Evolutionary conservation across 2,113 vertebrate species (phyloP), one percentile per base, ranked within the genome.

Genomic region (Saimiri boliviensis): DNA sequence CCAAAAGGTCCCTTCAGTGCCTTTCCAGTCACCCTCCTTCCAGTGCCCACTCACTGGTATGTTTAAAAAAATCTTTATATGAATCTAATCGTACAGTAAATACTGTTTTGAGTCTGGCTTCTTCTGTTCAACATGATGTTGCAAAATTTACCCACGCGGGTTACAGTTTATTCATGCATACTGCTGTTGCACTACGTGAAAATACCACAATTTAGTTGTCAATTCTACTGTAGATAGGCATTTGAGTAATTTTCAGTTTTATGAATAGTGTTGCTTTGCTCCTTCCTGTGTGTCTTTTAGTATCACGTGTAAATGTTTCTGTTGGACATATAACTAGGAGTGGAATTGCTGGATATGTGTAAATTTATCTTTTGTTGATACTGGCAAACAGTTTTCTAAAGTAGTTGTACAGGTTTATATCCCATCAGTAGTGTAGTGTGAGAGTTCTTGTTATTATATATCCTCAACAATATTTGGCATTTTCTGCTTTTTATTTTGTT

Each of bases 281-380:
- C 40, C 68, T 70, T 8, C 25, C 47, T 77, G 19, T 54, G 6
- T 42, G 13, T 79, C 70, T 76, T 93, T 66, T 93, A 58, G n/a
- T 71, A 49, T 70, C 19, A 52, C 68, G 56, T 12, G 25, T 70
- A 42, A 40, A 83, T 88, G 42, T 86, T 86, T 92, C 76, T 92
- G 14, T 77, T 84, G 35, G 19, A 20, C 76, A 11, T 89, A 20
- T 56, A 93, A 70, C 70, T 79, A 63, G 76, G 70, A 80, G 20
- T 71, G 12, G 27, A 70, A 79, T 89, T 93, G 86, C 27, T 32
- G 21, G 68, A 21, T 52, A 58, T 49, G 27, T 86, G 70, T 49
- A 37, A 77, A 74, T 94, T 86, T 49, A 81, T 91, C 45, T 87
- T 91, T 73, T 92, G 13, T 91, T 25, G 49, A 21, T 74, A 82